These are phyloP conservation scores for Aelia acuminata DNA, from an alignment of 2,888 invertebrate genomes.

Conservation along the genomic window DNA sequence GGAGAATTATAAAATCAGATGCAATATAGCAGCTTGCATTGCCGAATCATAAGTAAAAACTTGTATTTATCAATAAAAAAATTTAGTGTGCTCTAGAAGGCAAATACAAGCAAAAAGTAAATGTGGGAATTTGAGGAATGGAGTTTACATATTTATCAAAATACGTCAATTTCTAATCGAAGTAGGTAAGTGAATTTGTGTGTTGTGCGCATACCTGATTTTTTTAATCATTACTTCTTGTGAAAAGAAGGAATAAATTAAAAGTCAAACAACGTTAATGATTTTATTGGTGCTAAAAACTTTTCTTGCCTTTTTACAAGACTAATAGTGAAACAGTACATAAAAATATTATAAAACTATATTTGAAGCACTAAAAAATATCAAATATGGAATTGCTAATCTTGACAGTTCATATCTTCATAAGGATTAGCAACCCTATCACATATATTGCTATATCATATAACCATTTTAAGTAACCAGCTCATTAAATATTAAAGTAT, in stretches of 20 bases:
- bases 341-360: neutral
- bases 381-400: neutral
- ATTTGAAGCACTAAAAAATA: neutral
- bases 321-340: neutral
- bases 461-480: too few relatives aligned
- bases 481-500: neutral
- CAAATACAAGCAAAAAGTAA: too few relatives aligned
- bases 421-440: neutral
- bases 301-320: neutral
- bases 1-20: too few relatives aligned
- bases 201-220: too few relatives aligned
- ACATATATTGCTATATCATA: conserved; percentile 4
- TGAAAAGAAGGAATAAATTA: neutral
- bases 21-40: too few relatives aligned
- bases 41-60: too few relatives aligned
- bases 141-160: too few relatives aligned
- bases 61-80: too few relatives aligned
- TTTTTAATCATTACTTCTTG: neutral
- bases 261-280: neutral
- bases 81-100: too few relatives aligned
- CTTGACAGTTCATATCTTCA: neutral
- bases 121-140: too few relatives aligned
- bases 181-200: too few relatives aligned
- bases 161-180: too few relatives aligned
- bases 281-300: neutral